phyloP scores from a whole-genome alignment of 1,140 invertebrate species.

The Batillaria attramentaria region DNA sequence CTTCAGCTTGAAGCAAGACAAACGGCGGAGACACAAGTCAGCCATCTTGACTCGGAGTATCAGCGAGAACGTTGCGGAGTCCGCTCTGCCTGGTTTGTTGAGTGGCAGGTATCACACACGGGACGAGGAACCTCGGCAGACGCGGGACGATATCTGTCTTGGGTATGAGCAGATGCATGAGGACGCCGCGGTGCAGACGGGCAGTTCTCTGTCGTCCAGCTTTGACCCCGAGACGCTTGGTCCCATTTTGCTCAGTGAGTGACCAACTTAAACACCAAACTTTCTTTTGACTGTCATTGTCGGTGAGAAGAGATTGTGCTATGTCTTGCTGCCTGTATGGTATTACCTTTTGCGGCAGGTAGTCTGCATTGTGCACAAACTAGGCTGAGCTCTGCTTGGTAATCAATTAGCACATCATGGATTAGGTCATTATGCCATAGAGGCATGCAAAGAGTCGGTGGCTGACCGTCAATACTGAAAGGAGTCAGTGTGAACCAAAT shows the following conservation, averaged over 20 bases:
- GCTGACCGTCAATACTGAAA: no score
- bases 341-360: no score
- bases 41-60: constrained; percentile 17
- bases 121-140: constrained; percentile 40
- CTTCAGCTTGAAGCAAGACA: not conserved
- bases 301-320: no score
- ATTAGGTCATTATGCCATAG: no score
- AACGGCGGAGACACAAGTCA: constrained; percentile 23
- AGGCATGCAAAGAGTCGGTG: no score
- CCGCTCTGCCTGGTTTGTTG: constrained; percentile 55
- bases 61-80: constrained; percentile 55
- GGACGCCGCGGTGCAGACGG: constrained; percentile 62
- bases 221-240: constrained; percentile 46
- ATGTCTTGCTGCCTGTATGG: no score
- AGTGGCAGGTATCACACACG: constrained; percentile 50
- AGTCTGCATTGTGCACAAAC: no score
- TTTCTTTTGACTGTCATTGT: no score
- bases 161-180: constrained; percentile 41
- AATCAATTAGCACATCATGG: no score
- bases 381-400: no score
- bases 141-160: constrained; percentile 55
- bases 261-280: no score
- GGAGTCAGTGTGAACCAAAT: no score
- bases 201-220: constrained; percentile 52
- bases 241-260: constrained; percentile 42